These are phyloP conservation scores for Triplophysa yarkandensis DNA, from an alignment of 2,797 vertebrate species.

Conservation along the genomic window DNA sequence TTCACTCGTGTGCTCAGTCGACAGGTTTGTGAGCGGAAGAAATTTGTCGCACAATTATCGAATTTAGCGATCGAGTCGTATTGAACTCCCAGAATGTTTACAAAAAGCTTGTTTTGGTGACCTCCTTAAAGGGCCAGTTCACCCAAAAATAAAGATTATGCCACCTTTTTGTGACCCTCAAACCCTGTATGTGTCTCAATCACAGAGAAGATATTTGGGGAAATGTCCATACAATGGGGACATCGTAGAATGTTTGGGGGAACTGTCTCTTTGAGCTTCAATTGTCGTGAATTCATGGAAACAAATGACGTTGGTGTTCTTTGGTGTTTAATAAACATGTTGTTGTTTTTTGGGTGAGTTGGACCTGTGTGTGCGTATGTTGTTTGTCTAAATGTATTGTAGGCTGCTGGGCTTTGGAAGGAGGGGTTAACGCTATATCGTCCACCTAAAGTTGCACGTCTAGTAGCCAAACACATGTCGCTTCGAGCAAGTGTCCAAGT, in stretches of 20 bases:
- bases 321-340: neutral
- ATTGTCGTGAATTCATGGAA: neutral
- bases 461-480: conserved; percentile 61
- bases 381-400: conserved; percentile 41
- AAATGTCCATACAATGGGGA: neutral
- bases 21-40: no score
- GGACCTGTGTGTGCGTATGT: conserved; percentile 23
- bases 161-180: no score
- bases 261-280: no score
- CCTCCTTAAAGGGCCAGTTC: neutral
- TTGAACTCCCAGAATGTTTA: neutral
- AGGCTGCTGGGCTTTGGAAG: conserved; percentile 41
- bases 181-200: neutral
- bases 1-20: neutral
- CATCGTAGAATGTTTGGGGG: neutral
- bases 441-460: conserved; percentile 76
- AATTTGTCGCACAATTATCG: no score
- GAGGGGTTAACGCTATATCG: conserved; percentile 45
- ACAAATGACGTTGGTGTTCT: neutral
- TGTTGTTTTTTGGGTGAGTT: neutral
- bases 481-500: conserved; percentile 60
- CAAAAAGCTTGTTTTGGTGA: neutral
- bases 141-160: neutral
- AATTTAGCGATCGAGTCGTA: neutral
- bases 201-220: neutral